These are phyloP conservation scores for Glareola pratincola DNA, from an alignment of 2,113 vertebrate genomes.

Conservation along the genomic window DNA sequence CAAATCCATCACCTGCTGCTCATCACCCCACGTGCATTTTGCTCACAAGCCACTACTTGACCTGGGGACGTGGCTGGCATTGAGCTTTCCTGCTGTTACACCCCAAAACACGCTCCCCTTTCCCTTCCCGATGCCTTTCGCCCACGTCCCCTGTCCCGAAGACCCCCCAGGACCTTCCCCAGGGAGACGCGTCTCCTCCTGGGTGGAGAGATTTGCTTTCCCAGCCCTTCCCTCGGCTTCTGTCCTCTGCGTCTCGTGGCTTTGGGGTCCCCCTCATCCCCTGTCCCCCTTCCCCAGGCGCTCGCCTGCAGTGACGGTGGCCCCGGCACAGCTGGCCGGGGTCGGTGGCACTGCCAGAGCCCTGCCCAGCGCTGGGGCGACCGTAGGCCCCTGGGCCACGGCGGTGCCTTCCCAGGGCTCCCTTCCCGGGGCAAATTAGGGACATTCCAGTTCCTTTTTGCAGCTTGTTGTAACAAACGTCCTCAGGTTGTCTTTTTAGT, in stretches of 20 bases:
- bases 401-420: accelerated
- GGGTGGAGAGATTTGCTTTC: not conserved
- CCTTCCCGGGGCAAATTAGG: not conserved
- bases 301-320: not conserved
- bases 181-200: accelerated
- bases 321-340: not conserved
- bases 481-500: not conserved
- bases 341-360: too few species aligned
- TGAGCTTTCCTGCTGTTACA: not conserved
- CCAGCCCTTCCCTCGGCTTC: not conserved
- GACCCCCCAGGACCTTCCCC: not conserved
- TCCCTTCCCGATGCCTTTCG: not conserved
- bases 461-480: not conserved
- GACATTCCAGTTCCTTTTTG: not conserved
- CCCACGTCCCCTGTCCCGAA: not conserved
- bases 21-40: not conserved
- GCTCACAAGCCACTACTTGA: not conserved
- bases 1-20: not conserved
- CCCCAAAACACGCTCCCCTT: accelerated
- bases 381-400: accelerated
- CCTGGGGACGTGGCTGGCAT: accelerated
- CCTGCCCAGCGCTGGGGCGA: accelerated
- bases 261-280: not conserved
- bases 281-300: accelerated
- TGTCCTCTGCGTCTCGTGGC: not conserved